Base-by-base conservation (phyloP, 2,888 invertebrate species). In the Deilephila elpenor region DNA sequence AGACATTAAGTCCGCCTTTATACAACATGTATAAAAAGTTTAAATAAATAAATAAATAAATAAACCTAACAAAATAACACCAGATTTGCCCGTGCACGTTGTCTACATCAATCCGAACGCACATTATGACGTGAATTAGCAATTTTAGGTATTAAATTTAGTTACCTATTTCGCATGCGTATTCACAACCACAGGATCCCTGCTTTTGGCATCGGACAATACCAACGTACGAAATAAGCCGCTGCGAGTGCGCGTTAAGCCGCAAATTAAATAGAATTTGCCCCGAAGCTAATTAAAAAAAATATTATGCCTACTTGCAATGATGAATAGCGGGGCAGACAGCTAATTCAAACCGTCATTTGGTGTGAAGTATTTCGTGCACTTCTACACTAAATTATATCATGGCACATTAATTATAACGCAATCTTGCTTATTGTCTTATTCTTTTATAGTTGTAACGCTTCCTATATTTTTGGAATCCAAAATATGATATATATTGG, bases 231-330 rank as follows among this genome's bases (percentile, higher is more conserved):
- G 82, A 85, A 79, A 78, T 74, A 85, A 84, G 86, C 84, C 84
- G 87, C 83, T 83, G 84, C 86, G 85, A 83, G 82, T 86, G 84
- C 82, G 79, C 84, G 83, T 83, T 85, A 80, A 79, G 83, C 91
- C 91, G 86, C 90, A 92, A 90, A 91, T 90, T 89, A 91, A 93
- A 92, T 91, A 89, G 83, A 89, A 91, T 83, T 90, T 87, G 90
- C 87, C 86, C 84, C 81, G 83, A 77, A 85, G 86, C 88, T 91
- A 89, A 92, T 92, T 92, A 90, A 90, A 89, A 90, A 88, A 84
- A 76, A 74, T 20, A 71, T 71, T 59, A 75, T 78, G 76, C 75
- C 72, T 88, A 86, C 82, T 83, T 78, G 79, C 78, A 79, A 81
- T 80, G 82, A 83, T 86, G 84, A 84, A 86, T 86, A 86, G 82